Conservation (phyloP, 2,113 vertebrate genomes). For the Bungarus multicinctus region DNA sequence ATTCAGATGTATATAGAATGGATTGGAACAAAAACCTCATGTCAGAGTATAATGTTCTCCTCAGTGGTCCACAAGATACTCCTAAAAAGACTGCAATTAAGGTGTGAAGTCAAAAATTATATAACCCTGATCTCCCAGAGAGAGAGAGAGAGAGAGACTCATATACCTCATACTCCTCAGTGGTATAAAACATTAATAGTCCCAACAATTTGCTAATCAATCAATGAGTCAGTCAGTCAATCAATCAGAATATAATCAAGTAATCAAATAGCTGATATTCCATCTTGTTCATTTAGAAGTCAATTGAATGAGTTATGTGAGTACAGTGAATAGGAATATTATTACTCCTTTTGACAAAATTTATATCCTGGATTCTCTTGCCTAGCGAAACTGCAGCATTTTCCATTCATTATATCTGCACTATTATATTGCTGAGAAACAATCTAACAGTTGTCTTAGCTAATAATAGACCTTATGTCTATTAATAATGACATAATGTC, state of each 20-base stretch:
- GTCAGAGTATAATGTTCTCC: neutral
- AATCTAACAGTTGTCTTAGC: constrained; percentile 27
- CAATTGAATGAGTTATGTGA: neutral
- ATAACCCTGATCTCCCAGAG: neutral
- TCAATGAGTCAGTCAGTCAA: neutral
- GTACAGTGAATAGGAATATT: neutral
- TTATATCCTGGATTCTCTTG: neutral
- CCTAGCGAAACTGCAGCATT: constrained; percentile 23
- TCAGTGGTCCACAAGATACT: neutral
- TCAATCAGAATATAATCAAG: neutral
- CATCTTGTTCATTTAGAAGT: neutral
- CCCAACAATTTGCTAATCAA: neutral
- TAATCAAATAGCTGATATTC: neutral
- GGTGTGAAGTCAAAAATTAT: neutral
- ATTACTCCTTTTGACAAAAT: neutral
- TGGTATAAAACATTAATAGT: neutral
- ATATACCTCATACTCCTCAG: neutral
- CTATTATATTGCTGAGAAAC: constrained; percentile 45
- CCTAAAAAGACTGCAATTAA: neutral
- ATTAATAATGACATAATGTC: constrained; percentile 53
- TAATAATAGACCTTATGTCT: constrained; percentile 46
- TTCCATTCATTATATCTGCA: constrained; percentile 14
- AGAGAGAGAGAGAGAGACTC: no score
- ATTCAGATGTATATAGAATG: neutral
- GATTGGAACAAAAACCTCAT: neutral